These are phyloP conservation scores for Luidia sarsii DNA, from an alignment of 53 echinoderm and acorn worm genomes.

Conservation along the genomic window DNA sequence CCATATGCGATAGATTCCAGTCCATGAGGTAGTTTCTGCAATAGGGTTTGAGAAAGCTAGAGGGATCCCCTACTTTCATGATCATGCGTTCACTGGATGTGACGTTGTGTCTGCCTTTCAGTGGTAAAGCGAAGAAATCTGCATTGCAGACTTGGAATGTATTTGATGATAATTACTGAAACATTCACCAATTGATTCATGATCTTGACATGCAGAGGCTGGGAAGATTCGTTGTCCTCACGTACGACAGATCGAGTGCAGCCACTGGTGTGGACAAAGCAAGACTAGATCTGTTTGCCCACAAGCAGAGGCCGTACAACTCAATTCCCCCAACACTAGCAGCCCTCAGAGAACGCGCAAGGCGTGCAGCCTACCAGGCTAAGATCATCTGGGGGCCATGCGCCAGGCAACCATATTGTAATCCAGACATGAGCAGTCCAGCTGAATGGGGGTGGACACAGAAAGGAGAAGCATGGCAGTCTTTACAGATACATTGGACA, in stretches of 20 bases:
- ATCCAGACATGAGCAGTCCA: conserved; percentile 11
- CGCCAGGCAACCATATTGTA: conserved; percentile 1
- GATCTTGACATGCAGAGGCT: not conserved
- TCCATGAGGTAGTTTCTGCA: conserved; percentile 37
- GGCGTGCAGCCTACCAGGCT: conserved; percentile 24
- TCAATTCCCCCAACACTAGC: conserved; percentile 15
- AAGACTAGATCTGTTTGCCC: conserved; percentile 26
- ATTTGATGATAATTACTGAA: conserved; percentile 1
- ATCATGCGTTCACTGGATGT: not conserved
- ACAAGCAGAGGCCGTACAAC: conserved; percentile 28
- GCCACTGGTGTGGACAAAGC: conserved; percentile 13
- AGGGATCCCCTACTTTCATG: conserved; percentile 18
- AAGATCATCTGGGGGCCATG: conserved; percentile 22
- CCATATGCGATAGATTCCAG: conserved; percentile 11
- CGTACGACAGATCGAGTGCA: conserved; percentile 6
- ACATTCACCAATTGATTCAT: conserved; percentile 7
- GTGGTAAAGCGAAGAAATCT: conserved; percentile 6
- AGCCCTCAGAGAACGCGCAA: conserved; percentile 5
- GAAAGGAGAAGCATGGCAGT: not conserved
- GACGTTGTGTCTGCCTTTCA: conserved; percentile 3
- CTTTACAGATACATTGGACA: not conserved
- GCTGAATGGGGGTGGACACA: conserved; percentile 16
- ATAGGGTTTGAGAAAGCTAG: conserved; percentile 1
- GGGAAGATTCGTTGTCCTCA: conserved; percentile 4
- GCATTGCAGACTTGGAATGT: conserved; percentile 4